Evolutionary conservation across 2,888 invertebrate species (phyloP).

Genomic region (Crepidodera aurea): DNA sequence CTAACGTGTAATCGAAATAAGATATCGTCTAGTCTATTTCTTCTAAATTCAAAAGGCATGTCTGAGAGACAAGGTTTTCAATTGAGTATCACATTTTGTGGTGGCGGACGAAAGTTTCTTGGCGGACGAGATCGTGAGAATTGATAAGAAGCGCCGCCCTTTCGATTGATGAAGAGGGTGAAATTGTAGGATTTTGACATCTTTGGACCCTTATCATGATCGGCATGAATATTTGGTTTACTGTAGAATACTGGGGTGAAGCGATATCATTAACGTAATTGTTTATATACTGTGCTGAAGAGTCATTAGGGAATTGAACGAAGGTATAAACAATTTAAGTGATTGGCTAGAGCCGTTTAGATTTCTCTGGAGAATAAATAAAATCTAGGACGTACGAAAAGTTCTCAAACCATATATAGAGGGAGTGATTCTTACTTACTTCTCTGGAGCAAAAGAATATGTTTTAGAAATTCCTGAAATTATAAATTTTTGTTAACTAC

Average conservation of each 20-base stretch:
- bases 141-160: constrained; percentile 10
- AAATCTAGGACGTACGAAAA: too few species aligned
- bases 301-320: too few species aligned
- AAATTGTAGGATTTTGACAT: constrained; percentile 21
- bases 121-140: constrained; percentile 17
- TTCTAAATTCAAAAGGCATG: background rate
- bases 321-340: too few species aligned
- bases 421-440: too few species aligned
- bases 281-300: background rate
- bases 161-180: constrained; percentile 24
- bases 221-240: constrained; percentile 15
- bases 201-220: constrained; percentile 20
- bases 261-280: background rate
- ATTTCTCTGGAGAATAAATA: too few species aligned
- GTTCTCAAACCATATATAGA: too few species aligned
- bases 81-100: background rate
- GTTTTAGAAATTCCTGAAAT: too few species aligned
- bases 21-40: constrained; percentile 6
- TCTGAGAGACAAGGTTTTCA: background rate
- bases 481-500: too few species aligned
- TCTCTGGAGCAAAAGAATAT: too few species aligned
- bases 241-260: background rate
- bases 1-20: background rate
- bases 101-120: background rate
- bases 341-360: too few species aligned